Base-by-base conservation (phyloP, 2,888 invertebrate genomes). In the Cabera pusaria region DNA sequence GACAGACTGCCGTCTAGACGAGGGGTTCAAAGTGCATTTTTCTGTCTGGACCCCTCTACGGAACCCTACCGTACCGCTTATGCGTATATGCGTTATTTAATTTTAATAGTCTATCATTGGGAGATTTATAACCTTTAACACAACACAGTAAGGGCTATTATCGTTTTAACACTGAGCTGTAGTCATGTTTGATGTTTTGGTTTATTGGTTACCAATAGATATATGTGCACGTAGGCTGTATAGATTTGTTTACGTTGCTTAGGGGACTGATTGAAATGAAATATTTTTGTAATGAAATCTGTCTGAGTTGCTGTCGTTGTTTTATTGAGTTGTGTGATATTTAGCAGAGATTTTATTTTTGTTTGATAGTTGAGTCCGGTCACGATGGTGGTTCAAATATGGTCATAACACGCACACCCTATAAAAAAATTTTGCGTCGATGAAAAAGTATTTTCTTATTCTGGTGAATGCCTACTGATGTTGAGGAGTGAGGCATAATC, bases 11-110 rank as follows among this genome's bases (percentile, higher is more conserved):
- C 73, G 87, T 87, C 87, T 87, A 87, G 87, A 87, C 87, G 72
- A 63, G 84, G 86, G 87, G 86, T 77, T 72, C 72, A 66, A 66
- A 85, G 82, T 85, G 86, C 85, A 86, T 84, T 86, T 85, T 79
- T 84, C 80, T 82, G 86, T 85, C 85, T 84, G 82, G 75, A 78
- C 75, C 81, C 82, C 81, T 77, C 72, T 52, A 54, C 38, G 59
- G 69, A 71, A 73, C 76, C 80, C 81, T 66, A 72, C 64, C 69
- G 24, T 66, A 72, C 64, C 69, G 24, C 33, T 33, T 22, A 40
- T 29, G 69, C 61, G 69, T 72, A 70, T 70, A 74, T 72, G 72
- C 69, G 74, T 75, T 78, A 81, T 80, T 81, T 74, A 78, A 83
- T 82, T 77, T 79, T 72, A 35, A 37, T 33, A 31, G 29, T 36